Evolutionary conservation across 2,113 vertebrate genomes (phyloP).

Genomic region (Tor tambroides): DNA sequence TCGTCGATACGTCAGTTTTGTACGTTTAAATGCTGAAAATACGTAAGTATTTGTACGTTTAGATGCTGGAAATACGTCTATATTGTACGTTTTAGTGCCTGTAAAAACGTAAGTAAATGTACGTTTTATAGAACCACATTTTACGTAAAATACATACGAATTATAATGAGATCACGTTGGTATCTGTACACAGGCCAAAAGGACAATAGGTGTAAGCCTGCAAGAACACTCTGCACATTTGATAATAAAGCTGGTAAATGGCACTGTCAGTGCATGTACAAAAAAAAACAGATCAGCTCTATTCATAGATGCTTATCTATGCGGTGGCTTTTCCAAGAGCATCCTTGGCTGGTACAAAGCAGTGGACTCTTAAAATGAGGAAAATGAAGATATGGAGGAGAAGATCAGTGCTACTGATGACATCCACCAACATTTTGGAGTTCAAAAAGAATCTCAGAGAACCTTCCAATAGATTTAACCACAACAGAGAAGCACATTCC

Average conservation of each 20-base stretch:
- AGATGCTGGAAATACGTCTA: too few relatives aligned
- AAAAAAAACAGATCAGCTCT: neutral
- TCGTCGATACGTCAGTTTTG: too few relatives aligned
- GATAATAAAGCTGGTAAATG: constrained; percentile 9
- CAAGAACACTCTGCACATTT: neutral
- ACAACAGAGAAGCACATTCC: neutral
- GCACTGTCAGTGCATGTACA: neutral
- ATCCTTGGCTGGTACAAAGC: constrained; percentile 1
- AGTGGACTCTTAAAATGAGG: neutral
- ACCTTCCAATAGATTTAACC: neutral
- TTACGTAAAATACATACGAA: too few relatives aligned
- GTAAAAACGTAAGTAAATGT: too few relatives aligned
- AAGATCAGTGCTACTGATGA: neutral
- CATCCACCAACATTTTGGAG: neutral
- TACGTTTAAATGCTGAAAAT: too few relatives aligned
- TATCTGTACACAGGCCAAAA: constrained; percentile 18
- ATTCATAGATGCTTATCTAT: neutral
- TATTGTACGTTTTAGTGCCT: too few relatives aligned
- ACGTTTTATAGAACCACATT: too few relatives aligned
- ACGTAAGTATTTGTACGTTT: too few relatives aligned
- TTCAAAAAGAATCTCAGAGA: constrained; percentile 17
- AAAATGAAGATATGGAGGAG: neutral
- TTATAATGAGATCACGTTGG: too few relatives aligned
- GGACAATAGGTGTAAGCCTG: neutral
- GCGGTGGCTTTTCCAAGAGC: constrained; percentile 9